phyloP scores from a whole-genome alignment of 2,797 vertebrate genomes.

The Synanceia verrucosa region DNA sequence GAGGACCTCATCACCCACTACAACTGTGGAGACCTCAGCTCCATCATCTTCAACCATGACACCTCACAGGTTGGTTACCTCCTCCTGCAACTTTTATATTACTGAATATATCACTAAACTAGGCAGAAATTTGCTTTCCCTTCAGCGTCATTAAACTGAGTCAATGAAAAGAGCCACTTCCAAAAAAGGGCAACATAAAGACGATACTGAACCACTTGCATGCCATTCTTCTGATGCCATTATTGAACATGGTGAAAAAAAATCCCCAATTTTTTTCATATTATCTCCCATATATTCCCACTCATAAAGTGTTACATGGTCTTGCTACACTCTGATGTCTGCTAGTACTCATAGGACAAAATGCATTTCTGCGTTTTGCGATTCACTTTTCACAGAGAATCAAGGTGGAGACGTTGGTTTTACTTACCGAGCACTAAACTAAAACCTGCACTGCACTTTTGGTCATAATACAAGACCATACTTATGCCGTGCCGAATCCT shows the following conservation, averaged over 20 bases:
- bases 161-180: background rate
- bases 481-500: too few species aligned
- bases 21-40: slow-evolving; percentile 91
- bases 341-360: too few species aligned
- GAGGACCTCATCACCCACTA: slow-evolving; percentile 93
- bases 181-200: slow-evolving; percentile 1
- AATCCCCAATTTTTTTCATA: background rate
- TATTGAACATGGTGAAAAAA: background rate
- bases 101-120: background rate
- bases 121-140: background rate
- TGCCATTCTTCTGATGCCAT: slow-evolving; percentile 12
- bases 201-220: slow-evolving; percentile 10
- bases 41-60: slow-evolving; percentile 81
- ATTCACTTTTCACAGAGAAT: too few species aligned
- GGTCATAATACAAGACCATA: too few species aligned
- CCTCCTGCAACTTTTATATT: background rate
- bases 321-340: background rate
- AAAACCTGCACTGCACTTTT: too few species aligned
- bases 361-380: too few species aligned
- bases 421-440: too few species aligned
- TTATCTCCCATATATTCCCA: slow-evolving; percentile 10
- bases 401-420: too few species aligned
- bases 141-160: background rate
- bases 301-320: background rate
- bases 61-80: slow-evolving; percentile 87